Conservation (phyloP, 2,797 vertebrate genomes). For the Vireo griseus region DNA sequence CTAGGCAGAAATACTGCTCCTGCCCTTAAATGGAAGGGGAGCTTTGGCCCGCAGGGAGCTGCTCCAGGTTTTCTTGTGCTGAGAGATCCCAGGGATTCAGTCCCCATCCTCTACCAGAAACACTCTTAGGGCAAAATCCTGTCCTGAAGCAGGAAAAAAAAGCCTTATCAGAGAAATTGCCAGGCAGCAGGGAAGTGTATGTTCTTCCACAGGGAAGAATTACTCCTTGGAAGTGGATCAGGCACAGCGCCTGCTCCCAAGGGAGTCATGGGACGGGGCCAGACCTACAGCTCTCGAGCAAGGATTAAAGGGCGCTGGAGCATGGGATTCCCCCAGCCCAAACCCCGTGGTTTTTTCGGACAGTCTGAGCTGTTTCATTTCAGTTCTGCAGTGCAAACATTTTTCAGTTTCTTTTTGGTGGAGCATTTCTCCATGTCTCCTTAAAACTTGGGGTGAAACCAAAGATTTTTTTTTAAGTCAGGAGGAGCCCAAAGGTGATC, state of each 20-base stretch:
- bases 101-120: not conserved
- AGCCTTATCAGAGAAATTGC: not conserved
- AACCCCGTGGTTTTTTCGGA: accelerated
- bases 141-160: no score
- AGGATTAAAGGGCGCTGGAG: not conserved
- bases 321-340: not conserved
- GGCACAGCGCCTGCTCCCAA: accelerated
- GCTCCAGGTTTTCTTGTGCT: not conserved
- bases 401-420: not conserved
- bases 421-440: not conserved
- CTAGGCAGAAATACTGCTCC: not conserved
- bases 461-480: not conserved
- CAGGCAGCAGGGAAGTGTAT: not conserved
- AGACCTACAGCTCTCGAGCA: not conserved
- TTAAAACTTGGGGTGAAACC: not conserved
- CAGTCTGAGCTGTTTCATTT: accelerated
- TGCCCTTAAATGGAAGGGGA: slow-evolving; percentile 50
- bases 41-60: not conserved
- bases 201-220: not conserved
- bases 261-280: not conserved
- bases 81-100: not conserved
- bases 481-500: not conserved
- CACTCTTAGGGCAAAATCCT: not conserved
- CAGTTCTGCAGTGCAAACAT: accelerated
- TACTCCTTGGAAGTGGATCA: not conserved